A percentile compares a stretch with the other conserved stretches of the same genome.
phyloP scores from a whole-genome alignment of 2,797 vertebrate genomes.

The Anguilla obscura region DNA sequence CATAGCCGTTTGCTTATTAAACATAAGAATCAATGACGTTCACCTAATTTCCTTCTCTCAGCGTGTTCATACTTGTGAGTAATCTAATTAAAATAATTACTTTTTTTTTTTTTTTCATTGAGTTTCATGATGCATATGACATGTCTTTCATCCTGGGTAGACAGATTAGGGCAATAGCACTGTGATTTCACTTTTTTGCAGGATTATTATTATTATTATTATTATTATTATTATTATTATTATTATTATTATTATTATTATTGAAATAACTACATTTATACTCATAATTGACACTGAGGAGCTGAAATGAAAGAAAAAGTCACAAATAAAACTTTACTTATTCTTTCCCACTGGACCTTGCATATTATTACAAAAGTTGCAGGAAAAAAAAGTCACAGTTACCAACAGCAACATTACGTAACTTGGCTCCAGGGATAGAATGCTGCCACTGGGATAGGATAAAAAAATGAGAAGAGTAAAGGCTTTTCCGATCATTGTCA shows the following conservation, averaged over 20 bases:
- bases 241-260: background rate
- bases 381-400: background rate
- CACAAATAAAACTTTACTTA: background rate
- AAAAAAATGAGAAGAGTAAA: background rate
- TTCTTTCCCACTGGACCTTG: background rate
- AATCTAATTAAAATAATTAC: background rate
- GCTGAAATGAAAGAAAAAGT: background rate
- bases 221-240: background rate
- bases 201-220: background rate
- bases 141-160: background rate
- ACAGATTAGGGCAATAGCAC: background rate
- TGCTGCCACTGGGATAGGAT: background rate
- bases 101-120: no score
- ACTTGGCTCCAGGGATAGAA: background rate
- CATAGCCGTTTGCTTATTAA: background rate
- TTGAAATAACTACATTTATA: background rate
- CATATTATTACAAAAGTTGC: background rate
- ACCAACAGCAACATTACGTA: background rate
- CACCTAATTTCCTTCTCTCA: background rate
- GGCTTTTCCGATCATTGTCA: background rate
- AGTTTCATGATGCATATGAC: background rate
- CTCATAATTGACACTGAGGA: constrained; percentile 3
- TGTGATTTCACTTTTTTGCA: background rate
- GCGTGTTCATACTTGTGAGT: background rate
- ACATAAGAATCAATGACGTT: background rate